Evolutionary conservation across 2,797 vertebrate genomes (phyloP), one percentile per base, ranked within the genome.

Genomic region (Sebastes jordani): DNA sequence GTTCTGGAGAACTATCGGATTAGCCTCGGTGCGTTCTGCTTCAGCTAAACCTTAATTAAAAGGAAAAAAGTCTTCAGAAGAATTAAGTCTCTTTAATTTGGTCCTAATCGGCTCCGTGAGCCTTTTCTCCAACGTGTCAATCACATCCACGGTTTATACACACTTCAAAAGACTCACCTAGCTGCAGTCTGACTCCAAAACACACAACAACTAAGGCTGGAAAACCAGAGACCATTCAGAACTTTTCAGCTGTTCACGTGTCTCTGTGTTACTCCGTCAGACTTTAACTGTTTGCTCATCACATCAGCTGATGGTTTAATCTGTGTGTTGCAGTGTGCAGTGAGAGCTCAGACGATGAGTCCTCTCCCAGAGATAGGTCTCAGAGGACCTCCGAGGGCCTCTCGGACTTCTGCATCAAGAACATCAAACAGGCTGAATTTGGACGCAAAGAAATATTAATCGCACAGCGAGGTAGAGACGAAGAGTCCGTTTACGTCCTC

Each of bases 391-490:
- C 97, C 55, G 96, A 96, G 67, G 98, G 96, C 83, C 93, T 91
- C 71, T 93, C 94, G 0, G 97, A 98, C 75, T 98, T 98, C 93
- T 98, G 97, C 25, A 95, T 99, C 79, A 99, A 98, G 86, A 97
- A 97, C 92, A 98, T 99, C 87, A 96, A 96, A 36, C 96, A 97
- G 90, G 97, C 98, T 0, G 95, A 96, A 5, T 97, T 97, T 49
- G 98, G 98, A 63, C 97, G 98, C 70, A 95, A 94, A 82, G 97
- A 98, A 92, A 99, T 99, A 78, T 95, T 97, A 82, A 97, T 97
- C 1, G 98, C 98, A 1, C 96, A 98, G 70, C 97, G 96, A 96
- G 97, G 97, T 97, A 62, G 69, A 76, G 32, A 46, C 5, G 14
- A 29, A 49, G 30, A 65, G 30, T 11, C 11, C 18, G 18, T 60